Percentiles rank a stretch among this genome's conserved stretches.
Evolutionary conservation across 2,888 invertebrate species (phyloP).

Genomic region (Hyposoter didymator): DNA sequence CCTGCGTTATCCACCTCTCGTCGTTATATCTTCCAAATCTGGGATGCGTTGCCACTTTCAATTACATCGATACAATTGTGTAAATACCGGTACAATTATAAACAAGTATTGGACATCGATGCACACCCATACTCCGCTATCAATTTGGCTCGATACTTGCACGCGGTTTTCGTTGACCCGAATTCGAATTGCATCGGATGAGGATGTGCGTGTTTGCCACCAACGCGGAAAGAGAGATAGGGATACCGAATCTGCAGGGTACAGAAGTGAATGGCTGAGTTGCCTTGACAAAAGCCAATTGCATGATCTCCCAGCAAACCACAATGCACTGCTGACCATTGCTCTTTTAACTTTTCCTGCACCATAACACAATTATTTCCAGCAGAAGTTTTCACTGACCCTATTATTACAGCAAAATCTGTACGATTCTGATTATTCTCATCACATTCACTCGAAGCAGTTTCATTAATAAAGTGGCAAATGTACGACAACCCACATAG

Average conservation of each 20-base stretch:
- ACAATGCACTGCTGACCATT: constrained; percentile 23
- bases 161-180: constrained; percentile 50
- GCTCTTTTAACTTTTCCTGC: constrained; percentile 5
- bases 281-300: constrained; percentile 41
- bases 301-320: constrained; percentile 17
- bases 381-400: constrained; percentile 9
- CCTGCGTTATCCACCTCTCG: not conserved
- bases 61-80: constrained; percentile 19
- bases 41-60: not conserved
- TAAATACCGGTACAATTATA: not conserved
- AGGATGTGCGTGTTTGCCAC: constrained; percentile 19
- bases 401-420: not conserved
- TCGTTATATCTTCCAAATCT: not conserved
- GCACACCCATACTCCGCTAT: not conserved
- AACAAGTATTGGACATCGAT: not conserved
- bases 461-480: not conserved
- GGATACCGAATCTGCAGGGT: not conserved
- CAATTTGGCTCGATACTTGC: constrained; percentile 20
- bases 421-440: constrained; percentile 8
- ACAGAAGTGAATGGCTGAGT: constrained; percentile 19
- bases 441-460: not conserved
- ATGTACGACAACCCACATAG: not conserved
- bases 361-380: constrained; percentile 30
- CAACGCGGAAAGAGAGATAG: constrained; percentile 11
- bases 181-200: constrained; percentile 42